Base-by-base conservation (phyloP, 2,888 invertebrate species). In the Ophioninae sp. region DNA sequence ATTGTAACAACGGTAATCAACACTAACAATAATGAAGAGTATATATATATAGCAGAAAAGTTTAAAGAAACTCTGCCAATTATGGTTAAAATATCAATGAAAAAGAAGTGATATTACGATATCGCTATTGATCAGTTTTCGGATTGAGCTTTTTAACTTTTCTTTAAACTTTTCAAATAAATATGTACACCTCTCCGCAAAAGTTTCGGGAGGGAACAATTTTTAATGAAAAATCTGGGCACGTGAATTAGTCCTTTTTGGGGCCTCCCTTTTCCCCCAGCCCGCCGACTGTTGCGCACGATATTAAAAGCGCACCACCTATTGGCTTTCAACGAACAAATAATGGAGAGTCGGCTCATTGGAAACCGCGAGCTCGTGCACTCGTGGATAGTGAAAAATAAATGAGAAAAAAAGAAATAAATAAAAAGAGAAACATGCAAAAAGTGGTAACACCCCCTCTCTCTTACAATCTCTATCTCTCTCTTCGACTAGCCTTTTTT, bases 271-370 rank as follows among this genome's bases (percentile, higher is more conserved):
- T 50, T 70, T 64, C 70, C 17, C 17, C 17, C 50, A n/a, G 17
- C 44, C 8, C 41, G 59, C 62, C 57, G 64, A 8, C 57, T 67
- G 59, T 30, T 23, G 73, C 76, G 30, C 75, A 50, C 78, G 74
- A 81, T 81, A 84, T 84, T 84, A 79, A 84, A 84, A 81, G 81
- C 83, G 70, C 81, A 75, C 81, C 17, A 50, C 17, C 50, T 79
- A 78, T 84, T 84, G 81, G 81, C 81, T 78, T 81, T 74, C 81
- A 62, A 72, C 78, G 74, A 65, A 79, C 81, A 78, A 84, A 84
- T 84, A 81, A 84, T 81, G 78, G 81, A 78, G 78, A 74, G 69
- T 69, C 61, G 75, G 81, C 59, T 84, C 83, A 84, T 81, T 84
- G 83, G 83, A 69, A 81, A 81, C 83, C 83, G 69, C 75, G 70